phyloP scores from a whole-genome alignment of 2,797 vertebrate species.

The Hemitrygon akajei region DNA sequence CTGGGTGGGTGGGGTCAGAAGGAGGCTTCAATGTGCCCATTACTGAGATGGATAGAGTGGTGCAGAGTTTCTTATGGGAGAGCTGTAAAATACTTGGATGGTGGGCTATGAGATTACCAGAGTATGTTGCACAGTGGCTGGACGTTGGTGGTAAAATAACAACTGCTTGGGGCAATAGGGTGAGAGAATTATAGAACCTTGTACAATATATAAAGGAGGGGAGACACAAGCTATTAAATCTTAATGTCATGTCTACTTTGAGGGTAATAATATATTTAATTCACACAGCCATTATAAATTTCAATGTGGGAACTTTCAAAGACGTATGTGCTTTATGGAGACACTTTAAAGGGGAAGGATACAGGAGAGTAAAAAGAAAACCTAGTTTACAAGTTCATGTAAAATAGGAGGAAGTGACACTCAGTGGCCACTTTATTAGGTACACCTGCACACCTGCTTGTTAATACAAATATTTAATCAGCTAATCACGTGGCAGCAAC shows the following conservation, averaged over 20 bases:
- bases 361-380: too few relatives aligned
- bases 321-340: background rate
- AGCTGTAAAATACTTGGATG: background rate
- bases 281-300: background rate
- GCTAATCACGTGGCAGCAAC: too few relatives aligned
- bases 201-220: background rate
- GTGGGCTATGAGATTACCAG: background rate
- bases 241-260: background rate
- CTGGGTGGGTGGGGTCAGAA: too few relatives aligned
- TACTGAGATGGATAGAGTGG: too few relatives aligned
- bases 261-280: background rate
- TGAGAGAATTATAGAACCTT: background rate
- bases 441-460: too few relatives aligned
- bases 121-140: background rate
- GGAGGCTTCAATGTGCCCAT: too few relatives aligned
- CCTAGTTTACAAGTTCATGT: background rate
- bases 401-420: too few relatives aligned
- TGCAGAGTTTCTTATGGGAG: too few relatives aligned
- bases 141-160: background rate
- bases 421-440: too few relatives aligned
- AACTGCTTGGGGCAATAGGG: background rate
- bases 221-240: too few relatives aligned
- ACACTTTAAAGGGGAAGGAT: background rate
- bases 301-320: background rate
- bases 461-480: too few relatives aligned